phyloP scores from a whole-genome alignment of 1,140 invertebrate genomes.

The Apis laboriosa region DNA sequence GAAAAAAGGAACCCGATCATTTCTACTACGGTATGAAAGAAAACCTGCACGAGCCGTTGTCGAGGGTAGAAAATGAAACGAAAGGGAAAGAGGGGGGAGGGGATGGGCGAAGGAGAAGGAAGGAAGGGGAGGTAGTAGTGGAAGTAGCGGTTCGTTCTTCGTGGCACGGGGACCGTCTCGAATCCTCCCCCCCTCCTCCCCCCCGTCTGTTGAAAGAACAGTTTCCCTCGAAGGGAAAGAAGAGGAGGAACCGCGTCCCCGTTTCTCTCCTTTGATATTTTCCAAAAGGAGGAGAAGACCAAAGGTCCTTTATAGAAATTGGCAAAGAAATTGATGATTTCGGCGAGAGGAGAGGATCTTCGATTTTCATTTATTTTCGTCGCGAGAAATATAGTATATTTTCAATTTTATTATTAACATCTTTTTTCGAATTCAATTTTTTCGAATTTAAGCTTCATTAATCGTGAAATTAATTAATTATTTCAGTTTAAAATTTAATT shows the following conservation, averaged over 20 bases:
- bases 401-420: too few species aligned
- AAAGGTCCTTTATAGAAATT: not conserved
- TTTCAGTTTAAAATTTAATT: too few species aligned
- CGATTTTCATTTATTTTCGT: too few species aligned
- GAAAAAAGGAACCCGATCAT: slow-evolving; percentile 65
- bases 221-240: slow-evolving; percentile 33
- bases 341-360: too few species aligned
- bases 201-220: slow-evolving; percentile 45
- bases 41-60: slow-evolving; percentile 46
- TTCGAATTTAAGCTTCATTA: too few species aligned
- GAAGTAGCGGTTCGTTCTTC: slow-evolving; percentile 46
- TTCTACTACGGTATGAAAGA: slow-evolving; percentile 58
- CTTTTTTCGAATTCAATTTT: too few species aligned
- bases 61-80: slow-evolving; percentile 50
- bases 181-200: slow-evolving; percentile 56
- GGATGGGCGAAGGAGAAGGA: not conserved
- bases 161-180: slow-evolving; percentile 68
- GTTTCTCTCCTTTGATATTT: slow-evolving; percentile 5
- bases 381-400: too few species aligned
- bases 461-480: too few species aligned
- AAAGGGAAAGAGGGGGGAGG: slow-evolving; percentile 32
- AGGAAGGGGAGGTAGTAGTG: slow-evolving; percentile 35
- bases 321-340: not conserved
- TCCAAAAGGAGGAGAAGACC: slow-evolving; percentile 1
- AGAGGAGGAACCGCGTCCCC: not conserved